A percentile compares a stretch with the other conserved stretches of the same genome.
phyloP scores from a whole-genome alignment of 2,888 invertebrate species.

The Pseudococcus longispinus region DNA sequence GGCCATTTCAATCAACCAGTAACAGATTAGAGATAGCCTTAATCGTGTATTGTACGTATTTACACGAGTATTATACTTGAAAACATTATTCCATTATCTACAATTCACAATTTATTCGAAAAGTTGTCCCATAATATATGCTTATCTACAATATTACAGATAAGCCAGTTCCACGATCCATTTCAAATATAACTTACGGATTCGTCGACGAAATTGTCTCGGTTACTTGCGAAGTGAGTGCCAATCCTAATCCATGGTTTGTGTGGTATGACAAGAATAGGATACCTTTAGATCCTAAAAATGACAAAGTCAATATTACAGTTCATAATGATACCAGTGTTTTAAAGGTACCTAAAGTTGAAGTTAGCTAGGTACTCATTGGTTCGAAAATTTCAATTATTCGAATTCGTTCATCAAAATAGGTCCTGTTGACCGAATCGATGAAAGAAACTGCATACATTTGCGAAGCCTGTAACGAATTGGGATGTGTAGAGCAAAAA shows the following conservation, averaged over 20 bases:
- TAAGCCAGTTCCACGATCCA: conserved; percentile 15
- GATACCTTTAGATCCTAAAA: conserved; percentile 45
- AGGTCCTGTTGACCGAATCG: neutral
- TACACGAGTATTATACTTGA: neutral
- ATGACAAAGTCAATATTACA: conserved; percentile 35
- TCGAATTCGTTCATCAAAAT: neutral
- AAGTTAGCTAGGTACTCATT: too few species aligned
- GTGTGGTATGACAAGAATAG: conserved; percentile 38
- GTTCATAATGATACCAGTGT: conserved; percentile 35
- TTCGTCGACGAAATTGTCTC: conserved; percentile 9
- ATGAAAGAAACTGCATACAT: neutral
- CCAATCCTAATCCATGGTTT: conserved; percentile 48
- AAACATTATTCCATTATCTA: neutral
- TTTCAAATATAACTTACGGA: conserved; percentile 10
- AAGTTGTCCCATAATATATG: neutral
- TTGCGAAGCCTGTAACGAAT: conserved; percentile 51
- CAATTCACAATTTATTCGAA: neutral
- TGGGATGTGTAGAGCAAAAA: conserved; percentile 24
- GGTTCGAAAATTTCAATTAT: neutral
- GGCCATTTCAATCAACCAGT: conserved; percentile 48
- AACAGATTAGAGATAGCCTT: conserved; percentile 44
- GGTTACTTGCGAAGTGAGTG: conserved; percentile 37
- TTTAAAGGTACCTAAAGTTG: conserved; percentile 22
- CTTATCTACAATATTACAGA: conserved; percentile 2
- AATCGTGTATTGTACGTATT: conserved; percentile 40